A percentile compares a stretch with the other conserved stretches of the same genome.
Conservation (phyloP, 2,888 invertebrate genomes). For the Mythimna vitellina region DNA sequence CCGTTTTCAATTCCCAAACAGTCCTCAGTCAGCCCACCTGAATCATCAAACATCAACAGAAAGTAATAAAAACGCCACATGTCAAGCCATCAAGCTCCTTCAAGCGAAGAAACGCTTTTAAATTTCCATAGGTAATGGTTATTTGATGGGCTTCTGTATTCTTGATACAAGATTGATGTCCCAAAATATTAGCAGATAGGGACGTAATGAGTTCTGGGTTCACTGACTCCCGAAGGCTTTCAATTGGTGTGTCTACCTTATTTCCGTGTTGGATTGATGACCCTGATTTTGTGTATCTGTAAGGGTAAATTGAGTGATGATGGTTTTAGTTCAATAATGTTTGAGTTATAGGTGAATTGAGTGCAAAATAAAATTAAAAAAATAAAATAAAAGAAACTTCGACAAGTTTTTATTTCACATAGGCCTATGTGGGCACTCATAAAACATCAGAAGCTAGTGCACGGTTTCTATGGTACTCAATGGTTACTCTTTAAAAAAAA, state of each 20-base stretch:
- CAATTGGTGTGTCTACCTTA: conserved; percentile 48
- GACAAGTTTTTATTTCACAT: too few species aligned
- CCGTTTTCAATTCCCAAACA: not conserved
- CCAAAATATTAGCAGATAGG: conserved; percentile 68
- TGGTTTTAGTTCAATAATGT: not conserved
- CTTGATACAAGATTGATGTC: conserved; percentile 80
- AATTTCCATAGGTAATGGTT: conserved; percentile 72
- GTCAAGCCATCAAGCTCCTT: conserved; percentile 47
- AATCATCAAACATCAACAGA: conserved; percentile 22
- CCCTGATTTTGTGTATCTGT: conserved; percentile 23
- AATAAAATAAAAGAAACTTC: too few species aligned
- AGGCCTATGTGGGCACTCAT: too few species aligned
- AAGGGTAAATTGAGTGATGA: conserved; percentile 8
- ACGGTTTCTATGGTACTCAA: too few species aligned
- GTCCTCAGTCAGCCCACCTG: conserved; percentile 12
- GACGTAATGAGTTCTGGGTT: conserved; percentile 60
- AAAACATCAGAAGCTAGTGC: too few species aligned
- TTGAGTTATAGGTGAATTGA: not conserved
- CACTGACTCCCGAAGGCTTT: conserved; percentile 53
- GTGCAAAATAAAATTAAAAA: too few species aligned
- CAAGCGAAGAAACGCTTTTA: conserved; percentile 56
- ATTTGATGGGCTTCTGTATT: conserved; percentile 75
- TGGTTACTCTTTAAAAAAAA: too few species aligned
- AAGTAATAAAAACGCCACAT: conserved; percentile 55
- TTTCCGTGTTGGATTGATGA: conserved; percentile 40